Evolutionary conservation across 1,140 invertebrate genomes (phyloP).

Genomic region (Ridgeia piscesae): DNA sequence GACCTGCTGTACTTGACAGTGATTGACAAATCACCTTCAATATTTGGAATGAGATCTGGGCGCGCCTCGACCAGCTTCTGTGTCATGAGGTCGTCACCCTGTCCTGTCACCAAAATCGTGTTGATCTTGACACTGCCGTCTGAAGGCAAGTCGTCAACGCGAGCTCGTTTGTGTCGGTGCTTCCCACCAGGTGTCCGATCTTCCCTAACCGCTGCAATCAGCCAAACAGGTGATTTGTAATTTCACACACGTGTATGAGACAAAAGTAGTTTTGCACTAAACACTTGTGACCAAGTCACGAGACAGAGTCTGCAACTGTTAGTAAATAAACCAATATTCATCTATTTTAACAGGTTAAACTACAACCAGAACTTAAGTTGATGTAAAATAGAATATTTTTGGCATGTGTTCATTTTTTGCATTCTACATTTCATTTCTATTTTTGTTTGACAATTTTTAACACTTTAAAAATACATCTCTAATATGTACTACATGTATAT

Average conservation of each 20-base stretch:
- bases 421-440: too few species aligned
- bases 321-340: not conserved
- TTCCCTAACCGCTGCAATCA: constrained; percentile 49
- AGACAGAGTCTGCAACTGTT: not conserved
- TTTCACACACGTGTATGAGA: not conserved
- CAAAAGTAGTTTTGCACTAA: not conserved
- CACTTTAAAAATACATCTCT: too few species aligned
- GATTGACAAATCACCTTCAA: not conserved
- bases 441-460: too few species aligned
- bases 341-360: not conserved
- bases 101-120: not conserved
- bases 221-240: not conserved
- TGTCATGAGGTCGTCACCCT: not conserved
- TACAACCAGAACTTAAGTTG: not conserved
- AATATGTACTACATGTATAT: too few species aligned
- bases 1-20: not conserved
- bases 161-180: constrained; percentile 44
- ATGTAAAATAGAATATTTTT: not conserved
- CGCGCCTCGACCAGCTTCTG: constrained; percentile 37
- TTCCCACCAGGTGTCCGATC: constrained; percentile 53
- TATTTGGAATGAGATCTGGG: constrained; percentile 43
- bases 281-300: not conserved
- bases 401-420: too few species aligned
- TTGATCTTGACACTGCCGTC: not conserved
- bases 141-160: constrained; percentile 34